A percentile compares a stretch with the other conserved stretches of the same genome.
phyloP scores from a whole-genome alignment of 2,113 vertebrate genomes.

The mouse (Mus musculus) region DNA sequence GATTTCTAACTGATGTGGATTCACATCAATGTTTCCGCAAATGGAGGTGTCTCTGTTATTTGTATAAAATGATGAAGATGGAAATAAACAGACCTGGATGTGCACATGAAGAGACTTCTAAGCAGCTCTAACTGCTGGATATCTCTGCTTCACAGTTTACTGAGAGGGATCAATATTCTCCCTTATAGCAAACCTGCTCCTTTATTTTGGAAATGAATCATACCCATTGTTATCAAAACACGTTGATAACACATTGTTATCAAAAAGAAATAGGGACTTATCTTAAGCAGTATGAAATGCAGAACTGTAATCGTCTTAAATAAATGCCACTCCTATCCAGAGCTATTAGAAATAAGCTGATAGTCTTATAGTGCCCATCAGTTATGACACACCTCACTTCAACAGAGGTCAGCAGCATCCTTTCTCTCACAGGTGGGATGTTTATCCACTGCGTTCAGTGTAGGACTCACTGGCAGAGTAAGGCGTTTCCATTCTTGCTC shows the following conservation, averaged over 20 bases:
- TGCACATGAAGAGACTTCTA: background rate
- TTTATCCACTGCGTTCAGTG: background rate
- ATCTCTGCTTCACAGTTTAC: background rate
- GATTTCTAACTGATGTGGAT: background rate
- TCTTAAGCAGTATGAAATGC: background rate
- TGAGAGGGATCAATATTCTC: background rate
- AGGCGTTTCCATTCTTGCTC: no score
- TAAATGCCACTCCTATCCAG: background rate
- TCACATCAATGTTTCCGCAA: background rate
- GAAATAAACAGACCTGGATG: background rate
- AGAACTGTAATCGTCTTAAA: background rate
- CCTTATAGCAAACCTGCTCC: background rate
- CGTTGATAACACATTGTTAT: background rate
- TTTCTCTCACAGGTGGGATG: background rate
- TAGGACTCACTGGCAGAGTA: background rate
- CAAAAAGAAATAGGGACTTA: background rate
- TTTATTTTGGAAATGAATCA: slow-evolving; percentile 14
- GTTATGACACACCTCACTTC: background rate
- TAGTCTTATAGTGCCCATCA: no score
- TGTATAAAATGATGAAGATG: background rate
- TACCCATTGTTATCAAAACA: background rate
- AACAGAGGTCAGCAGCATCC: background rate
- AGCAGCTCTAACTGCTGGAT: background rate
- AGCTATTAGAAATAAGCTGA: background rate
- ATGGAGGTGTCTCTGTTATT: background rate